Evolutionary conservation across 2,888 invertebrate species (phyloP), one percentile per base, ranked within the genome.

Genomic region (Drosophila nigritarsus): DNA sequence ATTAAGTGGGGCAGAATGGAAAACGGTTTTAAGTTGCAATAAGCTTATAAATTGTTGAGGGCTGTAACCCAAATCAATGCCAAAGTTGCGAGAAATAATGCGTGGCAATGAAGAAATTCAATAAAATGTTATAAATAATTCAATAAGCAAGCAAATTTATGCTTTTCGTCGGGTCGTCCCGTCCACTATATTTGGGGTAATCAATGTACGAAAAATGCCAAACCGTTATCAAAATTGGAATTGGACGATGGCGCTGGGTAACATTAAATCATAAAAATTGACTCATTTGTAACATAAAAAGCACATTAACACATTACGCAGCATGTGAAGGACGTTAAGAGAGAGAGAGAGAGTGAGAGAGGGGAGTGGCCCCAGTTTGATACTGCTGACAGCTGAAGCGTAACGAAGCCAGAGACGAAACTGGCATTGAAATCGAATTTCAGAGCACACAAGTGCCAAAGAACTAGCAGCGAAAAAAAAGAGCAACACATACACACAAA

Each of bases 241-340:
- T 73, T 73, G 65, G 65, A 71, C 69, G 72, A 65, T 18, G 56
- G 64, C 82, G 51, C 42, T 62, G 64, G 51, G 69, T 64, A 82
- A 78, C 88, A 90, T 90, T 91, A 90, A 91, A 91, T 91, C 91
- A 90, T 91, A 91, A 90, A 91, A 91, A 90, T 89, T 89, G 80
- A 90, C 91, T 91, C 90, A 90, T 91, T 91, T 90, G 90, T 90
- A 91, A 91, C 91, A 91, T 85, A 91, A 90, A 91, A 91, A 90
- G 83, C 90, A 89, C 91, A 91, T 91, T 91, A 91, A 86, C 90
- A 90, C 90, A 90, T 91, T 90, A 90, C 60, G 64, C 60, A 58
- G 74, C 53, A 63, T 68, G 68, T 73, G 68, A 45, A 71, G 72
- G 71, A 64, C 54, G 71, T 63, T 62, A 40, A 18, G 20, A 13